A percentile compares a stretch with the other conserved stretches of the same genome.
phyloP scores from a whole-genome alignment of 2,113 vertebrate genomes.

The Piaya cayana region DNA sequence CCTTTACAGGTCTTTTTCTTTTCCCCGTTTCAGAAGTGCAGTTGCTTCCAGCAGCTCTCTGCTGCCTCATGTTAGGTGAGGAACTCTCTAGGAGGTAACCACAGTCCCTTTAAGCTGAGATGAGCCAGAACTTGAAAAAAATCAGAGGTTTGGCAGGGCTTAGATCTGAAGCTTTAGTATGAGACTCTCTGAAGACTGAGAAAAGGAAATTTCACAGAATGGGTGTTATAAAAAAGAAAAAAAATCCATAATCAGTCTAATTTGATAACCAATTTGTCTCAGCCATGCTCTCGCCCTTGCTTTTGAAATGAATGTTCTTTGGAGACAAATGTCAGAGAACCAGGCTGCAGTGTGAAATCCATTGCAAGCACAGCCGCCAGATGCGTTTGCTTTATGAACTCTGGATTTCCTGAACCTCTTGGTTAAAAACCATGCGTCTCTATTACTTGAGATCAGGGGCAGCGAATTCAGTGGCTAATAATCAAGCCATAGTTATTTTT shows the following conservation, averaged over 20 bases:
- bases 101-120: not conserved
- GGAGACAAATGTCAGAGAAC: slow-evolving; percentile 15
- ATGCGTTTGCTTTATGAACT: slow-evolving; percentile 10
- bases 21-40: not conserved
- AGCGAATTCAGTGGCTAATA: not conserved
- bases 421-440: not conserved
- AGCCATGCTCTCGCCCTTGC: slow-evolving; percentile 19
- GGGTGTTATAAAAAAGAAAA: not conserved
- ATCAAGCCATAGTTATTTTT: not conserved
- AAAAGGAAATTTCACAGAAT: slow-evolving; percentile 52
- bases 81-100: not conserved
- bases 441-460: not conserved
- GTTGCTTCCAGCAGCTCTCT: not conserved
- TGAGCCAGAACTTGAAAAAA: not conserved
- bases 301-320: slow-evolving; percentile 40
- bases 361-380: not conserved
- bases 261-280: slow-evolving; percentile 61
- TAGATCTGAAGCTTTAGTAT: not conserved
- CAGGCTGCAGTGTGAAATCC: slow-evolving; percentile 22
- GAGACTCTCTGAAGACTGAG: not conserved
- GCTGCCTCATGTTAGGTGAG: not conserved
- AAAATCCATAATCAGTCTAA: slow-evolving; percentile 48
- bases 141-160: not conserved
- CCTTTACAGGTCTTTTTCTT: not conserved
- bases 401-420: not conserved